These are phyloP conservation scores for Raphicerus campestris DNA, from an alignment of 2,113 vertebrate species.

Conservation along the genomic window DNA sequence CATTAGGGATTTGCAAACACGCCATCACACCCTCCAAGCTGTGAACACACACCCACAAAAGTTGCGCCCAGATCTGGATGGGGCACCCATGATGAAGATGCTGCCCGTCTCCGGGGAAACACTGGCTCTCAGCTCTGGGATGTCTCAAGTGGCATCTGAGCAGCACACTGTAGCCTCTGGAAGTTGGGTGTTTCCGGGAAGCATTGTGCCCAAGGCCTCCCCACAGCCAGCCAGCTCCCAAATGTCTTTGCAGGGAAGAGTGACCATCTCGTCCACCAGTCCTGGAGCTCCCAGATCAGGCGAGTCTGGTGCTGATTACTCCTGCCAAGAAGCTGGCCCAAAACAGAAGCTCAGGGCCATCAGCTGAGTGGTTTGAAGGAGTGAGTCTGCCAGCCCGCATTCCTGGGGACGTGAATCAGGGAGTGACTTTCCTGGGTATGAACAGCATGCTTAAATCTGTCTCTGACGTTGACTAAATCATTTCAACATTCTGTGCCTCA, in stretches of 20 bases:
- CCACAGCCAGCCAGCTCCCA: not conserved
- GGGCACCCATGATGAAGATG: not conserved
- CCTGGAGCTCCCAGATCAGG: not conserved
- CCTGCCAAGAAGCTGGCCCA: not conserved
- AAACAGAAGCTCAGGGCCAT: not conserved
- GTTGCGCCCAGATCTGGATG: not conserved
- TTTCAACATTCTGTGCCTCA: not conserved
- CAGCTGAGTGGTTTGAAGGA: not conserved
- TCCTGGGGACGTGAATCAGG: accelerated
- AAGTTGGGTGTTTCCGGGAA: not conserved
- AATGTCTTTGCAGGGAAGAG: accelerated
- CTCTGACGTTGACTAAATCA: not conserved
- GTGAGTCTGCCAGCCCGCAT: not conserved
- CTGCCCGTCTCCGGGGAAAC: accelerated
- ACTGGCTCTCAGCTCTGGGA: accelerated
- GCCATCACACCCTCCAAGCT: slow-evolving; percentile 11
- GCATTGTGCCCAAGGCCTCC: accelerated
- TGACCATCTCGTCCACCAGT: not conserved
- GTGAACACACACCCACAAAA: not conserved
- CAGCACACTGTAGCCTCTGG: accelerated
- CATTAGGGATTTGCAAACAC: slow-evolving; percentile 36
- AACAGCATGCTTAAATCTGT: not conserved
- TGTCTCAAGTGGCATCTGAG: not conserved
- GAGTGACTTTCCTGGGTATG: not conserved
- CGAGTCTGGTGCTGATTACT: accelerated